A percentile compares a stretch with the other conserved stretches of the same genome.
phyloP scores from a whole-genome alignment of 2,888 invertebrate genomes.

The Eurytoma californica region DNA sequence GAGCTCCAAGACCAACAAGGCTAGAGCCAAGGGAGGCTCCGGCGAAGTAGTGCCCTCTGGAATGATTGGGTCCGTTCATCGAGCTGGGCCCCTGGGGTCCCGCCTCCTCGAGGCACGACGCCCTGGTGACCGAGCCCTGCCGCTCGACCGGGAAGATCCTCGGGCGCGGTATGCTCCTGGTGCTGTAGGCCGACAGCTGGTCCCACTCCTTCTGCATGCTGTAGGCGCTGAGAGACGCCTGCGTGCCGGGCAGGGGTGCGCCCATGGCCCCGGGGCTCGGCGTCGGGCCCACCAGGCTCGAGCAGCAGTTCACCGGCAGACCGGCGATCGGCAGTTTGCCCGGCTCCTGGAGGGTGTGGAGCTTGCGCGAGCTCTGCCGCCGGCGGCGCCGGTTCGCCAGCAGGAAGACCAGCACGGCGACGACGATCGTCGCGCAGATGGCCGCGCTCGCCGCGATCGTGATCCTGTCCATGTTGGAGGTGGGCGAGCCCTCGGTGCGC shows the following conservation, averaged over 20 bases:
- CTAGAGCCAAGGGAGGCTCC: slow-evolving; percentile 51
- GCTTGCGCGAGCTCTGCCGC: slow-evolving; percentile 79
- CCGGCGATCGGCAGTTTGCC: slow-evolving; percentile 83
- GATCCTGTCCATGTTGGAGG: slow-evolving; percentile 95
- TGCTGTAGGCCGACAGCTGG: slow-evolving; percentile 93
- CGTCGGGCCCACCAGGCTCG: slow-evolving; percentile 80
- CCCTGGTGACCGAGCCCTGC: slow-evolving; percentile 76
- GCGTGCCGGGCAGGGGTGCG: slow-evolving; percentile 85
- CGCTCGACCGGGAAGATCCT: slow-evolving; percentile 86
- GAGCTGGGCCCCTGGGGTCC: slow-evolving; percentile 14
- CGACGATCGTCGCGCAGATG: slow-evolving; percentile 93
- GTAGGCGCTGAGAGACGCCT: slow-evolving; percentile 89
- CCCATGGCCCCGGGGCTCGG: slow-evolving; percentile 87
- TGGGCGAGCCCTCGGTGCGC: slow-evolving; percentile 87
- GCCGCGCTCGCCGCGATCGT: slow-evolving; percentile 95
- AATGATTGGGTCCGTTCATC: slow-evolving; percentile 32
- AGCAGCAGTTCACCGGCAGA: slow-evolving; percentile 87
- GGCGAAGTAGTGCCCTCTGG: slow-evolving; percentile 50
- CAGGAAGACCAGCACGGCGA: slow-evolving; percentile 92
- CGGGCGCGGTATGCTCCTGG: slow-evolving; percentile 91
- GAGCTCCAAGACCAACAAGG: slow-evolving; percentile 47
- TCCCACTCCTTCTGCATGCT: slow-evolving; percentile 92
- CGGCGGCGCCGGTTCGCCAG: slow-evolving; percentile 86
- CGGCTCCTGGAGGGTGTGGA: slow-evolving; percentile 80
- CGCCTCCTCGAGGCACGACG: slow-evolving; percentile 80